Evolutionary conservation across 2,113 vertebrate species (phyloP), one percentile per base, ranked within the genome.

Genomic region (Thalassoma bifasciatum): DNA sequence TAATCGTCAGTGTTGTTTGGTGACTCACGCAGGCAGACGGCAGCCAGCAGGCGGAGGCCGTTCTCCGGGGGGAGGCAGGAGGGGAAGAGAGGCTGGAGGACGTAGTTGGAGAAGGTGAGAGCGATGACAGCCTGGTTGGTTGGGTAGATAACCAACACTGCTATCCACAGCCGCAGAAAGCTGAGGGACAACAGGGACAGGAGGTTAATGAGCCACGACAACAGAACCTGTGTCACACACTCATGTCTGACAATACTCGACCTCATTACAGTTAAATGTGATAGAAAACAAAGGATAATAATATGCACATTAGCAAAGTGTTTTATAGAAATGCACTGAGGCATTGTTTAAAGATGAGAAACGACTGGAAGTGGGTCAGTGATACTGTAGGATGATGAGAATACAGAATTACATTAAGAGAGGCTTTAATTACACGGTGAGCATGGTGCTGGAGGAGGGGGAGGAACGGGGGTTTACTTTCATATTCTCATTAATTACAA

Each of bases 81-180:
- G 47, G 94, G 93, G 82, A 95, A 96, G 73, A 96, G 90, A 0
- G 95, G 96, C 81, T 96, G 94, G 37, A 97, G 82, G 50, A 96
- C 88, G 2, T 97, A 97, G 93, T 95, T 96, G 56, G 96, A 94
- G 87, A 96, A 96, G 60, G 96, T 96, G 70, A 97, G 93, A 2
- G 96, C 95, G 17, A 96, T 95, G 72, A 96, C 95, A 0, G 96
- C 96, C 86, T 97, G 96, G 87, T 94, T 96, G 61, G 95, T 96
- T 21, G 95, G 96, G 77, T 95, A 96, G 82, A 96, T 95, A n/a
- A 97, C 94, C 86, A 97, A 83, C 69, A 97, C 88, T 0, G 96
- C 95, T 4, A 96, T 96, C 96, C 95, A 97, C 14, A 97, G 88
- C 36, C 94, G 89, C 81, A 97, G 89, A 84, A 96, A 97, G 51